Conservation (phyloP, 2,797 vertebrate species). For the Malurus splendens region DNA sequence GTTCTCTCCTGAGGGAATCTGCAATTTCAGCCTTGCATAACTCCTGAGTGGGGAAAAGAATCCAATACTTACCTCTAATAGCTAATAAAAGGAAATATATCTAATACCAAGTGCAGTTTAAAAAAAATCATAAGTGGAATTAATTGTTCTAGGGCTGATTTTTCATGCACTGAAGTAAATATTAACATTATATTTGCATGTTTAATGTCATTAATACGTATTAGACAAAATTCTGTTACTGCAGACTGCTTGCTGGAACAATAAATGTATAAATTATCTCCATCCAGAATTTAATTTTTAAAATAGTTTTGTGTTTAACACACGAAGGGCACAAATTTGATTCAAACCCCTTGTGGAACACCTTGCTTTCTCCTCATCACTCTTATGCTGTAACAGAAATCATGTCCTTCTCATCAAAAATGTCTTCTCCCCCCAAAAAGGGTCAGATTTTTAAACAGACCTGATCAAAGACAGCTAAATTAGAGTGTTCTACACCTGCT, state of each 20-base stretch:
- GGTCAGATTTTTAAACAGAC: not conserved
- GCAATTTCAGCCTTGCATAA: not conserved
- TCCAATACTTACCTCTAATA: not conserved
- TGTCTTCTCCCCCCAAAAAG: fast-evolving
- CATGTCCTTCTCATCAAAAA: not conserved
- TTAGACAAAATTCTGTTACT: not conserved
- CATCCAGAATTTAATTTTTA: not conserved
- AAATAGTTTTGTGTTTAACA: not conserved
- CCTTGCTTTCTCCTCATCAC: too few relatives aligned
- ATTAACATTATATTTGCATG: fast-evolving
- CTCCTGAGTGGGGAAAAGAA: not conserved
- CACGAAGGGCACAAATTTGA: fast-evolving
- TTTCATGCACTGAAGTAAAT: not conserved
- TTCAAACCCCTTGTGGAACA: not conserved
- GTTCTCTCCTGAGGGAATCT: not conserved
- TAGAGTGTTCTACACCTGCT: not conserved
- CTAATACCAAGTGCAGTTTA: not conserved
- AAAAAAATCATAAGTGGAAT: not conserved
- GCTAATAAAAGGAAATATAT: not conserved
- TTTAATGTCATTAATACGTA: not conserved
- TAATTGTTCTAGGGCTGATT: not conserved
- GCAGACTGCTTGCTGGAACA: not conserved
- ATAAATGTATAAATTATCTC: not conserved
- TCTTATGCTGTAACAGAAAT: not conserved
- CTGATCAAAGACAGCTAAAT: not conserved